Percentiles rank a stretch among this genome's conserved stretches.
These are phyloP conservation scores for Zaprionus kolodkinae DNA, from an alignment of 1,140 invertebrate genomes.

Conservation along the genomic window DNA sequence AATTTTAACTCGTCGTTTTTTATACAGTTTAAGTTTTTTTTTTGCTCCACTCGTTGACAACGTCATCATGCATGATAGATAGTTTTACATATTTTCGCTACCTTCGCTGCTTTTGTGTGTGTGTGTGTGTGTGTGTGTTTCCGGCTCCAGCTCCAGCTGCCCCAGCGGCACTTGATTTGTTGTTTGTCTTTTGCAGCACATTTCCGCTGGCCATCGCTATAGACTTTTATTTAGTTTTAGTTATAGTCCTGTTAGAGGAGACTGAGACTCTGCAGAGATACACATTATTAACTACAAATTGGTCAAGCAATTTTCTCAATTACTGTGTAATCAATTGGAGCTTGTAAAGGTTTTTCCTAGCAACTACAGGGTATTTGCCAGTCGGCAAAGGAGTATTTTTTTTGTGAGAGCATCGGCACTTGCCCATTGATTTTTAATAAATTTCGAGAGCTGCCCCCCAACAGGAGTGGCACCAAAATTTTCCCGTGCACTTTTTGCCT, in stretches of 20 bases:
- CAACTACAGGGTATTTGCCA: constrained; percentile 6
- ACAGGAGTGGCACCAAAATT: constrained; percentile 43
- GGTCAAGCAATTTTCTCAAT: background rate
- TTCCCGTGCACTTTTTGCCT: constrained; percentile 46
- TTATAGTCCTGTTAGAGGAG: too few relatives aligned
- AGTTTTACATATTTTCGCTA: constrained; percentile 74
- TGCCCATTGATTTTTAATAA: constrained; percentile 78
- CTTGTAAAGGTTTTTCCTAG: background rate
- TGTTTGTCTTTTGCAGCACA: constrained; percentile 78
- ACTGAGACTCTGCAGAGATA: background rate
- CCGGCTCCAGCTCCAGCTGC: constrained; percentile 42
- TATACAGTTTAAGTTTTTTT: constrained; percentile 13
- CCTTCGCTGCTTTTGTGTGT: constrained; percentile 24
- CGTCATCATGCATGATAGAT: constrained; percentile 74
- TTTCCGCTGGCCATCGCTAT: constrained; percentile 49
- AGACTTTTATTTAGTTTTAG: constrained; percentile 70
- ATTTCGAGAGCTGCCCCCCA: constrained; percentile 61
- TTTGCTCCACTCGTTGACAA: constrained; percentile 46
- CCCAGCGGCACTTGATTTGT: constrained; percentile 78
- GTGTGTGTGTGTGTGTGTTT: constrained; percentile 65
- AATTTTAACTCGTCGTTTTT: constrained; percentile 20
- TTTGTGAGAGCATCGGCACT: constrained; percentile 32
- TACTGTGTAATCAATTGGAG: background rate
- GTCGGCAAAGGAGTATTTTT: constrained; percentile 16
- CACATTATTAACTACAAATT: background rate